These are phyloP conservation scores for Megalopta genalis DNA, from an alignment of 1,140 invertebrate species.

Conservation along the genomic window DNA sequence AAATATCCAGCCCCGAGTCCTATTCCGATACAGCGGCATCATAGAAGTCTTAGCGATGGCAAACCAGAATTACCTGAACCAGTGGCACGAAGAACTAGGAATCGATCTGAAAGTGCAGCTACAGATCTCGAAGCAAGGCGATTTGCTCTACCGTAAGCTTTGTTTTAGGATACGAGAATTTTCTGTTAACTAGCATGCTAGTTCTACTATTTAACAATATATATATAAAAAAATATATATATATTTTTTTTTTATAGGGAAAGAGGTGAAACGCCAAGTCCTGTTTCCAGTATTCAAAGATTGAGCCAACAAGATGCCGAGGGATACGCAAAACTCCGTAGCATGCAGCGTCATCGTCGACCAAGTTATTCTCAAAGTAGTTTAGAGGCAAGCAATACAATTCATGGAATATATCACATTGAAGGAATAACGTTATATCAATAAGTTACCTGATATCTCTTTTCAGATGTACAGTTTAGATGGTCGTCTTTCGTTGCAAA, in stretches of 20 bases:
- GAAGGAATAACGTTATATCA: not conserved
- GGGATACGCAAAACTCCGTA: slow-evolving; percentile 90
- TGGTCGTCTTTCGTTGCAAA: slow-evolving; percentile 75
- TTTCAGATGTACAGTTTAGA: slow-evolving; percentile 78
- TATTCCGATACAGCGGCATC: slow-evolving; percentile 73
- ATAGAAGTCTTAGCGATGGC: slow-evolving; percentile 77
- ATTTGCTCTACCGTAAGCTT: slow-evolving; percentile 70
- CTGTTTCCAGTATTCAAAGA: slow-evolving; percentile 89
- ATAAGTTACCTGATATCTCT: not conserved
- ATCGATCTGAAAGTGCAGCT: slow-evolving; percentile 77
- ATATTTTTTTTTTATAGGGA: slow-evolving; percentile 78
- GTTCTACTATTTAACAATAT: too few relatives aligned
- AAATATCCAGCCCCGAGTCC: slow-evolving; percentile 76
- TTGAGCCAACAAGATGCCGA: slow-evolving; percentile 87
- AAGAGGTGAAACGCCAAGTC: slow-evolving; percentile 87
- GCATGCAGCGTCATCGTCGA: slow-evolving; percentile 85
- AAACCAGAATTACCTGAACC: slow-evolving; percentile 75
- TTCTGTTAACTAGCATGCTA: too few relatives aligned
- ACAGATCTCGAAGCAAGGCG: slow-evolving; percentile 74
- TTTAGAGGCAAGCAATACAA: slow-evolving; percentile 67
- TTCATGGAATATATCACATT: not conserved
- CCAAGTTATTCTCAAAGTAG: slow-evolving; percentile 79
- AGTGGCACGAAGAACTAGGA: slow-evolving; percentile 71
- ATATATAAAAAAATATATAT: too few relatives aligned
- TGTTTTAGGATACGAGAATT: not conserved